Evolutionary conservation across 2,113 vertebrate species (phyloP).

Genomic region (Ramphastos sulfuratus): DNA sequence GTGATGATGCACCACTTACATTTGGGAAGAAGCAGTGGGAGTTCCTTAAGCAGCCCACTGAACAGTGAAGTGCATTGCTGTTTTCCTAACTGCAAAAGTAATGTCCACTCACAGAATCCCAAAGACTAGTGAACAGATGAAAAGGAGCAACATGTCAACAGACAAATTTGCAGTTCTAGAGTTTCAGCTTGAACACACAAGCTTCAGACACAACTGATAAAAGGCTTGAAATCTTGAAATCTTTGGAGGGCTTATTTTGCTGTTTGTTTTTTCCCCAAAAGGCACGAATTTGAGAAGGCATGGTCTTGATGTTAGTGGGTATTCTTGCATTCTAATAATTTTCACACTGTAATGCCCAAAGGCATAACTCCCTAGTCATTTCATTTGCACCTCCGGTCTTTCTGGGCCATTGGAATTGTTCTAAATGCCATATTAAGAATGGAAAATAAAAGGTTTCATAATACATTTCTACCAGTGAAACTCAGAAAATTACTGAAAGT

Average conservation of each 20-base stretch:
- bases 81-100: not conserved
- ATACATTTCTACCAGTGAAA: not conserved
- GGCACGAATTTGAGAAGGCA: not conserved
- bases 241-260: not conserved
- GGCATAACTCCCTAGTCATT: not conserved
- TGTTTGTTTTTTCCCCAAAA: not conserved
- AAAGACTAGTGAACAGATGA: not conserved
- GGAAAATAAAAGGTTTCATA: not conserved
- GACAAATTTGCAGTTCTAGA: not conserved
- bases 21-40: not conserved
- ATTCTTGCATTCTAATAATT: not conserved
- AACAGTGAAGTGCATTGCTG: not conserved
- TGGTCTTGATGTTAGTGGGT: not conserved
- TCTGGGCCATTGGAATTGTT: not conserved
- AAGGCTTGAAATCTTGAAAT: not conserved
- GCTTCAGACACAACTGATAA: not conserved
- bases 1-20: not conserved
- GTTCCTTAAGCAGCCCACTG: not conserved
- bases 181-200: not conserved
- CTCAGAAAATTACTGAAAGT: not conserved
- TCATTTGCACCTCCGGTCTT: not conserved
- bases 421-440: not conserved
- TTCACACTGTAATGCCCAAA: not conserved
- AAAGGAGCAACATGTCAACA: not conserved
- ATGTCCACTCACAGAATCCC: not conserved